Evolutionary conservation across 2,888 invertebrate species (phyloP).

Genomic region (Polymixis lichenea): DNA sequence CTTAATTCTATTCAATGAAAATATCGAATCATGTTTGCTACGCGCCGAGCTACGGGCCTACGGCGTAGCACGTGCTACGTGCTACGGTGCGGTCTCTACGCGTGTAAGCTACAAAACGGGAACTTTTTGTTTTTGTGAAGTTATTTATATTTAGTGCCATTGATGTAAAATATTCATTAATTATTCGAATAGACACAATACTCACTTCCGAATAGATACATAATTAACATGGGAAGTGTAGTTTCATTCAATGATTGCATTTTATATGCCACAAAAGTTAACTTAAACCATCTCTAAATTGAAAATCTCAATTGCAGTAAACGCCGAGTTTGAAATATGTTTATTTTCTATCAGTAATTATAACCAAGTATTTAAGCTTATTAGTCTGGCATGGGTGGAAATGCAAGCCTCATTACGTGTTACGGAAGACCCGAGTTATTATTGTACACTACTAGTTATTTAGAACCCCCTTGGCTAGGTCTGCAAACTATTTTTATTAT

Average conservation of each 20-base stretch:
- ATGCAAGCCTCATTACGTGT: background rate
- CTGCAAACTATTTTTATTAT: background rate
- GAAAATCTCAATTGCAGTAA: background rate
- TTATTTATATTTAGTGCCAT: background rate
- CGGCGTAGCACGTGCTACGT: constrained; percentile 23
- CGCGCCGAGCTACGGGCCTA: background rate
- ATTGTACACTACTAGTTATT: background rate
- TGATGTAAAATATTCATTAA: background rate
- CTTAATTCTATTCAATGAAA: background rate
- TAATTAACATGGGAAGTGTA: background rate
- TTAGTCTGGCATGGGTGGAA: background rate
- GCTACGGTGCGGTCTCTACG: background rate
- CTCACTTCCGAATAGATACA: background rate
- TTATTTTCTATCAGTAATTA: background rate
- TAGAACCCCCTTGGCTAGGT: background rate
- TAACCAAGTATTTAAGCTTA: background rate
- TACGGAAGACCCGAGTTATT: background rate
- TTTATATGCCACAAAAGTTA: background rate
- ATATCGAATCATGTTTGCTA: constrained; percentile 3
- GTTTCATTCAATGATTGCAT: background rate
- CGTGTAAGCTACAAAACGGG: background rate
- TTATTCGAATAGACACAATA: background rate
- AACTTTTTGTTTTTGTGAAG: background rate
- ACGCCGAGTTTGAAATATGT: background rate
- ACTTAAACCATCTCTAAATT: background rate